phyloP scores from a whole-genome alignment of 2,888 invertebrate genomes.

The Lasiommata megera region DNA sequence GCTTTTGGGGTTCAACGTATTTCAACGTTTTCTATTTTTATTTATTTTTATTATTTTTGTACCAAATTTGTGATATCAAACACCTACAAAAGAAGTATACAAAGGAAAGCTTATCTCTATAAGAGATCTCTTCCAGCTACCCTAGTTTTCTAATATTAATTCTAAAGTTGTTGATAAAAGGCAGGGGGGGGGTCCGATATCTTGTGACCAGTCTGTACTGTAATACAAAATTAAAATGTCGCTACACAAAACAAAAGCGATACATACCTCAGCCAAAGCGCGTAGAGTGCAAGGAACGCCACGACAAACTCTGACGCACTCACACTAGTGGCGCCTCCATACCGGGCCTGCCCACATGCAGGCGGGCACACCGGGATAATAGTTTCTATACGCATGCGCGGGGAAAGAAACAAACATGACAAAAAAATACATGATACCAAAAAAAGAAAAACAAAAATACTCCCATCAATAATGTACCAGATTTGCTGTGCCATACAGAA shows the following conservation, averaged over 20 bases:
- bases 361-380: slow-evolving; percentile 96
- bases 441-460: neutral
- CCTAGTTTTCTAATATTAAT: no score
- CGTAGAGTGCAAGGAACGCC: slow-evolving; percentile 40
- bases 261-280: slow-evolving; percentile 51
- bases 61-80: no score
- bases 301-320: slow-evolving; percentile 33
- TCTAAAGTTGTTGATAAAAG: no score
- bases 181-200: no score
- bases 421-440: neutral
- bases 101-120: no score
- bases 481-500: no score
- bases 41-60: no score
- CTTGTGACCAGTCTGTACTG: no score
- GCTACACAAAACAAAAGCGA: neutral
- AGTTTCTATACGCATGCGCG: slow-evolving; percentile 83
- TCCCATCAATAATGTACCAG: neutral
- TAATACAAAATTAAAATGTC: neutral
- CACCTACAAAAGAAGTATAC: no score
- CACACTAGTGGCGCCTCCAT: slow-evolving; percentile 74
- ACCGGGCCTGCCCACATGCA: slow-evolving; percentile 89
- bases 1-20: no score
- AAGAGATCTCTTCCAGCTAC: no score
- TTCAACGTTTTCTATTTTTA: no score
- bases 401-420: slow-evolving; percentile 12